Percentiles rank a stretch among this genome's conserved stretches.
phyloP scores from a whole-genome alignment of 2,113 vertebrate species.

The Varanus salvator region DNA sequence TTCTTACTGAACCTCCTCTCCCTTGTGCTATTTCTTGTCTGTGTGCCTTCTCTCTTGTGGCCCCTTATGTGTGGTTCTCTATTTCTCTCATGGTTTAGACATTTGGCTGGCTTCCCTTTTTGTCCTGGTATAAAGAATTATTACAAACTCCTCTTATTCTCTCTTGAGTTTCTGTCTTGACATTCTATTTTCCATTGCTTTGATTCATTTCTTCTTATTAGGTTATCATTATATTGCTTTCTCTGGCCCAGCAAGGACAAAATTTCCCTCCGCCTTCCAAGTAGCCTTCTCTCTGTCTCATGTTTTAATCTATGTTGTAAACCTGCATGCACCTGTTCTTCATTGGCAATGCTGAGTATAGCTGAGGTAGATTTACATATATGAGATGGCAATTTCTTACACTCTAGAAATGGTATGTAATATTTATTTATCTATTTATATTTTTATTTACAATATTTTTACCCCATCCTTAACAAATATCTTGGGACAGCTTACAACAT shows the following conservation, averaged over 20 bases:
- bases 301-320: not conserved
- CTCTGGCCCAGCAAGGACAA: not conserved
- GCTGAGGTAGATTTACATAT: not conserved
- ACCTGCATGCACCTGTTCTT: not conserved
- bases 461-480: no score
- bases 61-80: not conserved
- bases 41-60: slow-evolving; percentile 12
- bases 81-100: not conserved
- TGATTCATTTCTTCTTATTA: not conserved
- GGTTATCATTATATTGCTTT: not conserved
- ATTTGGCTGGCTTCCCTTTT: slow-evolving; percentile 6
- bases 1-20: slow-evolving; percentile 23
- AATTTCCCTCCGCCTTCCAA: not conserved
- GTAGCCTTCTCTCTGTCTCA: not conserved
- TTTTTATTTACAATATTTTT: no score
- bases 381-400: not conserved
- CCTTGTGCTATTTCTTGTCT: slow-evolving; percentile 13
- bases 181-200: not conserved
- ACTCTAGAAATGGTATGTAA: not conserved
- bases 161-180: not conserved
- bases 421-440: no score
- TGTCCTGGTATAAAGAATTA: slow-evolving; percentile 2
- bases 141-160: not conserved
- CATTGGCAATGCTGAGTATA: not conserved
- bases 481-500: no score